phyloP scores from a whole-genome alignment of 2,888 invertebrate species.

The Phalera bucephala region DNA sequence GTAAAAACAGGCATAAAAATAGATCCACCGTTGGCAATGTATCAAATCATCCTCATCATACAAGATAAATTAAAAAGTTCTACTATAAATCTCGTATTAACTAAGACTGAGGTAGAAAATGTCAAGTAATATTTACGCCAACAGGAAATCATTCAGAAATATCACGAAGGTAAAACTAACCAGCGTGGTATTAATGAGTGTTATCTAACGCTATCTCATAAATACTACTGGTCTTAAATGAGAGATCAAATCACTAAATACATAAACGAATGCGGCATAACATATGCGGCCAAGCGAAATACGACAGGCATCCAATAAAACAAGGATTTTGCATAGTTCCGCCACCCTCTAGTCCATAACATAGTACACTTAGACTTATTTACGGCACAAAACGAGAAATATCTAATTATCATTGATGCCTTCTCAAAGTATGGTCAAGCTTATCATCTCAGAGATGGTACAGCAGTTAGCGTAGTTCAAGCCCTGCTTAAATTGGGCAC shows the following conservation, averaged over 20 bases:
- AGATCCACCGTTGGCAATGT: slow-evolving; percentile 17
- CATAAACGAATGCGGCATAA: slow-evolving; percentile 6
- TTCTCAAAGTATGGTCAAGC: slow-evolving; percentile 19
- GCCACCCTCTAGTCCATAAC: no score
- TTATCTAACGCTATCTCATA: slow-evolving; percentile 5
- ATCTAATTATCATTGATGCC: slow-evolving; percentile 3
- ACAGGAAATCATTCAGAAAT: slow-evolving; percentile 7
- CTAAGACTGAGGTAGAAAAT: slow-evolving; percentile 24
- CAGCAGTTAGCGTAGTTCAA: slow-evolving; percentile 7
- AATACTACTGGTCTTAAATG: slow-evolving; percentile 5
- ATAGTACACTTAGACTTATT: no score
- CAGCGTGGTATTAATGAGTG: slow-evolving; percentile 10
- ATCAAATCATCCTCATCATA: slow-evolving; percentile 20
- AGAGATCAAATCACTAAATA: slow-evolving; percentile 2
- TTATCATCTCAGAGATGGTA: slow-evolving; percentile 7
- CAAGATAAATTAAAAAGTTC: slow-evolving; percentile 26
- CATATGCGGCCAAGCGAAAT: slow-evolving; percentile 5
- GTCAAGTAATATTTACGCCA: slow-evolving; percentile 19
- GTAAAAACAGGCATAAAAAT: slow-evolving; percentile 26
- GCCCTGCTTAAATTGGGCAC: no score
- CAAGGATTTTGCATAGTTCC: slow-evolving; percentile 1
- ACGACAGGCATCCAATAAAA: slow-evolving; percentile 3
- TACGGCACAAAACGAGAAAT: slow-evolving; percentile 13
- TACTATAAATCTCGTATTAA: slow-evolving; percentile 19
- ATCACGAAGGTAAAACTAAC: slow-evolving; percentile 11